Percentiles rank a stretch among this genome's conserved stretches.
phyloP scores from a whole-genome alignment of 2,113 vertebrate genomes.

The Mionectes macconnelli region DNA sequence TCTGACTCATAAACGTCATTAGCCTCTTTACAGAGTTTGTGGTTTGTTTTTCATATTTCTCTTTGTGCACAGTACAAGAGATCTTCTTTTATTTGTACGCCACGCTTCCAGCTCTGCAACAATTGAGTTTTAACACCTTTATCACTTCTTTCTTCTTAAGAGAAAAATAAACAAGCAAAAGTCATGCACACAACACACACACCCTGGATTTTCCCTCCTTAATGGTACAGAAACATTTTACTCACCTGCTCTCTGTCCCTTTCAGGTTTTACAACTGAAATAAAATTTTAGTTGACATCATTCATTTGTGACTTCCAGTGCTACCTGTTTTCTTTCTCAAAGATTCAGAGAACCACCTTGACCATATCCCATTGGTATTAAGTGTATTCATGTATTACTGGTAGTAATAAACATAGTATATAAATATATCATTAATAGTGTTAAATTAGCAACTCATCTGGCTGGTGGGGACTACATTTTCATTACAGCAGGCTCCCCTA shows the following conservation, averaged over 20 bases:
- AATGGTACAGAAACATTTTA: neutral
- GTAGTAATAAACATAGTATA: neutral
- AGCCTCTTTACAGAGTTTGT: neutral
- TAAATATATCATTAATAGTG: neutral
- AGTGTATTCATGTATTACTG: neutral
- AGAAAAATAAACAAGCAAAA: neutral
- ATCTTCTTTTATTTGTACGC: neutral
- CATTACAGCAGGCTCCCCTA: neutral
- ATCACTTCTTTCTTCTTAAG: neutral
- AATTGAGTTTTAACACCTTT: neutral
- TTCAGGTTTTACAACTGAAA: neutral
- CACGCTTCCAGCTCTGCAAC: neutral
- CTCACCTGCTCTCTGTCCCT: neutral
- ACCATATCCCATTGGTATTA: neutral
- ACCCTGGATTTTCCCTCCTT: neutral
- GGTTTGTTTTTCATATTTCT: neutral
- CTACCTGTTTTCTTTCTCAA: neutral
- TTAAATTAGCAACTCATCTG: neutral
- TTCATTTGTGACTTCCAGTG: neutral
- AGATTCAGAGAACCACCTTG: neutral
- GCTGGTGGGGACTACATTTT: neutral
- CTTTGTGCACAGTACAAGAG: neutral
- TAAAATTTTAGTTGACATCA: neutral
- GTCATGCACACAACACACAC: rapidly evolving
- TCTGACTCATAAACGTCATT: neutral